Percentiles rank a stretch among this genome's conserved stretches.
Evolutionary conservation across 2,113 vertebrate genomes (phyloP).

Genomic region (Gallinago undulata): DNA sequence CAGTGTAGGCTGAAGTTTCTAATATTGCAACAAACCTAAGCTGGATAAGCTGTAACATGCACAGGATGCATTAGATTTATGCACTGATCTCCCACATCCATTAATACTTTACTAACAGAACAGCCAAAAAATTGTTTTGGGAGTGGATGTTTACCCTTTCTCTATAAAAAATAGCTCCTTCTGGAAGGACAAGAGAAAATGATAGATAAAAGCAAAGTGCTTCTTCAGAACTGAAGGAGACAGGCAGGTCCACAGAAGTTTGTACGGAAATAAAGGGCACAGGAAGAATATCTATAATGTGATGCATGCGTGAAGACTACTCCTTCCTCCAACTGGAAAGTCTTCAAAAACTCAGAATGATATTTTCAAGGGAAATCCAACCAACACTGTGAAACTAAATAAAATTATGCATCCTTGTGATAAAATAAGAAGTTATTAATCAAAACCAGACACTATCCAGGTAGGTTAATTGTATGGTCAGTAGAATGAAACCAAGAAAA

Average conservation of each 20-base stretch:
- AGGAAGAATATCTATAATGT: background rate
- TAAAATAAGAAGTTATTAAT: slow-evolving; percentile 48
- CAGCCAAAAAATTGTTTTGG: background rate
- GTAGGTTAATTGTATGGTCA: slow-evolving; percentile 18
- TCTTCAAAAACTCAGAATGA: background rate
- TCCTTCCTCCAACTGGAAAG: background rate
- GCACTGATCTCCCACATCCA: background rate
- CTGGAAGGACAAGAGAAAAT: background rate
- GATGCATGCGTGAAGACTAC: background rate
- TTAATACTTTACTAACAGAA: background rate
- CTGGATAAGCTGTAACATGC: background rate
- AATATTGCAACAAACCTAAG: background rate
- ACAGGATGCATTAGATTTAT: background rate
- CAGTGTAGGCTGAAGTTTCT: background rate
- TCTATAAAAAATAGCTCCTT: background rate
- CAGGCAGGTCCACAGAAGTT: background rate
- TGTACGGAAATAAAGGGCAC: background rate
- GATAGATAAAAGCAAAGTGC: background rate
- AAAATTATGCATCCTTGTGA: background rate
- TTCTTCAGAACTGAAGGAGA: background rate
- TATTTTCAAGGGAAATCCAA: background rate
- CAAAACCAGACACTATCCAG: background rate
- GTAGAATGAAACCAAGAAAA: background rate
- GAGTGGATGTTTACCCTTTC: background rate
- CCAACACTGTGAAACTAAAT: background rate